Percentiles rank a stretch among this genome's conserved stretches.
Conservation (phyloP, 2,888 invertebrate genomes). For the Marasmarcha lunaedactyla region DNA sequence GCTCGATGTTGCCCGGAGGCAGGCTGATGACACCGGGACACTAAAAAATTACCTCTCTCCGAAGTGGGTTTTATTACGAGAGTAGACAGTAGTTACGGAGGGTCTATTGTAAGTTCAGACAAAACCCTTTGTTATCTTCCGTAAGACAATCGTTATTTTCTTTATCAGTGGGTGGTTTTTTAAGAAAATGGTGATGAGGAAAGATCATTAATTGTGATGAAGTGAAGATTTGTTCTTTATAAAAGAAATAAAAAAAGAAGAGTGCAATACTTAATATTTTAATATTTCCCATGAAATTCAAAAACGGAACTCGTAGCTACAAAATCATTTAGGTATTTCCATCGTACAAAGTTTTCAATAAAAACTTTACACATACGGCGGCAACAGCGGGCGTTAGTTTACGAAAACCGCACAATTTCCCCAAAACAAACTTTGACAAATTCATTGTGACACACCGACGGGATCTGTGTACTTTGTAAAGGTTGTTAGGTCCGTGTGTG, state of each 20-base stretch:
- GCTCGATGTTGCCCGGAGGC: slow-evolving; percentile 18
- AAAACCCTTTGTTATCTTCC: slow-evolving; percentile 1
- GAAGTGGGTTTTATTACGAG: slow-evolving; percentile 1
- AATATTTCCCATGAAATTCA: too few relatives aligned
- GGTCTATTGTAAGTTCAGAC: neutral
- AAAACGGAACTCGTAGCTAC: too few relatives aligned
- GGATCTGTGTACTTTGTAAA: neutral
- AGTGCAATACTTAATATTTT: too few relatives aligned
- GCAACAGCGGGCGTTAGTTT: neutral
- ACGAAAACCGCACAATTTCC: neutral
- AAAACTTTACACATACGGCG: neutral
- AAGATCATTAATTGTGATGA: neutral
- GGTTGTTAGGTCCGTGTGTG: neutral
- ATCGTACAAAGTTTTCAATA: neutral
- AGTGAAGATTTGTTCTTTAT: too few relatives aligned
- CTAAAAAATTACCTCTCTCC: slow-evolving; percentile 1
- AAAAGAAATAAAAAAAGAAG: too few relatives aligned
- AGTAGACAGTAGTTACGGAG: neutral
- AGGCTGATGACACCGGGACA: slow-evolving; percentile 10
- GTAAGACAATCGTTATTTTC: slow-evolving; percentile 1
- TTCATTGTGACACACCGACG: neutral
- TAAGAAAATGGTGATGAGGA: neutral
- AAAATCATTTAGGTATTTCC: too few relatives aligned
- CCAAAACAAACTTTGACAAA: neutral
- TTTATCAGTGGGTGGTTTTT: neutral